Percentiles rank a stretch among this genome's conserved stretches.
These are phyloP conservation scores for Capreolus pygargus DNA, from an alignment of 2,113 vertebrate genomes.

Conservation along the genomic window DNA sequence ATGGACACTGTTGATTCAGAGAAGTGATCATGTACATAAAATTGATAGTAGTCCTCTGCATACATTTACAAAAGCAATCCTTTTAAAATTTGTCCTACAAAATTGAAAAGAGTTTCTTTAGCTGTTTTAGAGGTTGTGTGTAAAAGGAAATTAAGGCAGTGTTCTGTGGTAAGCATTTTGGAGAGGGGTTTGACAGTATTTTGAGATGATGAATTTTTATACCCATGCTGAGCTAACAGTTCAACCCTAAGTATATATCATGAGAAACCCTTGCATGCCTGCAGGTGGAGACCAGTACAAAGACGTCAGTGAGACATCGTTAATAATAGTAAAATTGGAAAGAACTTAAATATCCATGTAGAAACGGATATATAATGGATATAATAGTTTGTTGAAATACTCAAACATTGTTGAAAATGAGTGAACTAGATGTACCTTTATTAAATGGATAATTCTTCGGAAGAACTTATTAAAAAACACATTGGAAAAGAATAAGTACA, in stretches of 20 bases:
- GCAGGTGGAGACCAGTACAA: background rate
- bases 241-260: background rate
- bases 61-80: background rate
- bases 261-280: background rate
- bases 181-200: background rate
- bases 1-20: background rate
- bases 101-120: background rate
- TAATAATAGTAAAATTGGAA: constrained; percentile 3
- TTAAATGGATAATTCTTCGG: constrained; percentile 15
- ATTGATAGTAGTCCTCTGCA: background rate
- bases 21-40: background rate
- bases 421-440: background rate
- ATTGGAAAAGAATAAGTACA: background rate
- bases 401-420: constrained; percentile 25
- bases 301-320: background rate
- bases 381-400: background rate
- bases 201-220: background rate
- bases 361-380: background rate
- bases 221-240: background rate
- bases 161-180: background rate
- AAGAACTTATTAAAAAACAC: background rate
- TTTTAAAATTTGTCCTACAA: background rate
- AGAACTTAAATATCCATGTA: background rate
- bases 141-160: background rate
- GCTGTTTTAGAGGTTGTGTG: background rate